Conservation (phyloP, 2,113 vertebrate genomes). For the Sphyrna mokarran region DNA sequence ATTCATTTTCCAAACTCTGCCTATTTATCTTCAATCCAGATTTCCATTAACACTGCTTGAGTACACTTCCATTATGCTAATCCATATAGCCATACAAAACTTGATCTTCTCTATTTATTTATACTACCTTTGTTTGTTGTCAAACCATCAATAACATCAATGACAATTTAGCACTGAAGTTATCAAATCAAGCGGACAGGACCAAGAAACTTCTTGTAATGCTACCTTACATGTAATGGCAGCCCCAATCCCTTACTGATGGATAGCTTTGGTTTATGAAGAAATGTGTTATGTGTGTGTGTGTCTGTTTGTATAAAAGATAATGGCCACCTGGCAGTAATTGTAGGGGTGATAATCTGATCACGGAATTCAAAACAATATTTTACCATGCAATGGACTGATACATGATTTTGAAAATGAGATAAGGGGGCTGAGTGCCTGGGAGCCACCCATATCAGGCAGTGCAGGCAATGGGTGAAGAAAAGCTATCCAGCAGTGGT, state of each 20-base stretch:
- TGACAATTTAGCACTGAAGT: conserved; percentile 3
- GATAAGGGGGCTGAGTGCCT: neutral
- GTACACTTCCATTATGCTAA: conserved; percentile 30
- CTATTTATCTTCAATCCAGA: neutral
- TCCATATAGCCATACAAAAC: neutral
- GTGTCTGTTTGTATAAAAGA: conserved; percentile 6
- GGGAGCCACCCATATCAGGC: neutral
- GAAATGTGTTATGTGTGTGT: neutral
- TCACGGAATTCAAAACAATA: conserved; percentile 24
- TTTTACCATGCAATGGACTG: neutral
- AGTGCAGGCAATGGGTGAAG: neutral
- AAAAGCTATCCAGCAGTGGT: neutral
- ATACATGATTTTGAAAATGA: neutral
- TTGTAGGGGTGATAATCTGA: conserved; percentile 10
- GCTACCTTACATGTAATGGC: conserved; percentile 7
- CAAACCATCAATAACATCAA: conserved; percentile 29
- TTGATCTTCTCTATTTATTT: neutral
- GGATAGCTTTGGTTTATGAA: neutral
- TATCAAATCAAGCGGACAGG: neutral
- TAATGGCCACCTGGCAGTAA: conserved; percentile 25
- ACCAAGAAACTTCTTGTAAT: neutral
- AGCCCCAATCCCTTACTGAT: neutral
- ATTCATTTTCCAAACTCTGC: conserved; percentile 27
- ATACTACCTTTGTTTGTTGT: conserved; percentile 25
- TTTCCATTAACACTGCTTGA: conserved; percentile 29